These are phyloP conservation scores for Hyles lineata DNA, from an alignment of 2,888 invertebrate species.

Conservation along the genomic window DNA sequence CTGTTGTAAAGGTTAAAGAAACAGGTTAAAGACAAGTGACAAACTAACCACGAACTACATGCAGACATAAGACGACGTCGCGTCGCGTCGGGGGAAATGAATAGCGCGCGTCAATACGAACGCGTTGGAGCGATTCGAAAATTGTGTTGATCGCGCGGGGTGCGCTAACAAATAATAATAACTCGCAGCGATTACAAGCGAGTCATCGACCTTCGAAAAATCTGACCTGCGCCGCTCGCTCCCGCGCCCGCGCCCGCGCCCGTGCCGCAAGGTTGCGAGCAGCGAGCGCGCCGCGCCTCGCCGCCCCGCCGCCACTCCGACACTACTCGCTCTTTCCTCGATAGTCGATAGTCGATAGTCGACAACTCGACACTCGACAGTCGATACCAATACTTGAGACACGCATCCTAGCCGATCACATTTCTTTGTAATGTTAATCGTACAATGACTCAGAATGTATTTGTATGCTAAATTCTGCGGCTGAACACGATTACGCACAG, in stretches of 20 bases:
- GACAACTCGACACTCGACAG: conserved; percentile 17
- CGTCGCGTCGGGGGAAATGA: conserved; percentile 42
- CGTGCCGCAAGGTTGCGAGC: conserved; percentile 29
- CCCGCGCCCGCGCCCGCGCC: conserved; percentile 31
- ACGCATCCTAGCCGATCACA: conserved; percentile 14
- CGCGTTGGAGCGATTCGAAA: conserved; percentile 41
- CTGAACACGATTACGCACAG: not conserved
- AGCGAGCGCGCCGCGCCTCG: conserved; percentile 27
- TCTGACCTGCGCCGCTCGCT: conserved; percentile 78
- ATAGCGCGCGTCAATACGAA: conserved; percentile 43
- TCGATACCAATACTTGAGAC: conserved; percentile 8
- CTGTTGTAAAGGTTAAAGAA: conserved; percentile 30
- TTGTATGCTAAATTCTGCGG: conserved; percentile 12
- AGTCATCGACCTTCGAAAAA: conserved; percentile 85
- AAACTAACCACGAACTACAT: conserved; percentile 29
- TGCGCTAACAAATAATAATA: conserved; percentile 77
- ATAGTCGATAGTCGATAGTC: not conserved
- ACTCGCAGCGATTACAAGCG: conserved; percentile 70
- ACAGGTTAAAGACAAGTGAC: conserved; percentile 39
- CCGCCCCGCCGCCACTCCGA: conserved; percentile 22
- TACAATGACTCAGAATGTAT: conserved; percentile 19
- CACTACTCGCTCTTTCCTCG: not conserved
- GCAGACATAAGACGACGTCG: conserved; percentile 34
- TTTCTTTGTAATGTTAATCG: conserved; percentile 18
- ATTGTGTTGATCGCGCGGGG: conserved; percentile 55